These are phyloP conservation scores for Setophaga coronata DNA, from an alignment of 2,113 vertebrate genomes.

Conservation along the genomic window DNA sequence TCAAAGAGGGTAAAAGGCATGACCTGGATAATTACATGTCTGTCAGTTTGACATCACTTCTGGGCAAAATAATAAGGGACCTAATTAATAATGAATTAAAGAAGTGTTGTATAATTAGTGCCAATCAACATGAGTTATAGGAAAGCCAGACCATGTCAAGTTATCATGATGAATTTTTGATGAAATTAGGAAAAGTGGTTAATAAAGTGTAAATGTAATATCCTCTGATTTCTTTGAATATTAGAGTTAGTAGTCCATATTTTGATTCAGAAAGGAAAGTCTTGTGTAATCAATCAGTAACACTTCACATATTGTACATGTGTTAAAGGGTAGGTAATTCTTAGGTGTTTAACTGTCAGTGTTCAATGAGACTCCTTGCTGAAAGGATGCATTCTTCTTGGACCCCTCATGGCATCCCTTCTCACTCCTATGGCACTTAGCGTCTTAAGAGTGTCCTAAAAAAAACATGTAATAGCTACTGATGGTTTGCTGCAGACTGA, in stretches of 20 bases:
- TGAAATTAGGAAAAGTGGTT: conserved; percentile 27
- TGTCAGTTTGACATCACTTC: conserved; percentile 52
- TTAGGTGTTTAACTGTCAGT: background rate
- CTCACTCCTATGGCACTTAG: background rate
- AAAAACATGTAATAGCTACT: background rate
- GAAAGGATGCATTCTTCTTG: background rate
- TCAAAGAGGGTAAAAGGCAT: conserved; percentile 57
- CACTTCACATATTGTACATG: background rate
- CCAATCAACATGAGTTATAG: conserved; percentile 57
- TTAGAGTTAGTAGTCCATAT: background rate
- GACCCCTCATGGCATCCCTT: background rate
- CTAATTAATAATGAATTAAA: conserved; percentile 68
- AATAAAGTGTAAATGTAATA: background rate
- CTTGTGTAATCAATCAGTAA: background rate
- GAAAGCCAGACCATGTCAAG: conserved; percentile 13
- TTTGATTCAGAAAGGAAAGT: background rate
- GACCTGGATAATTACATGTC: conserved; percentile 61
- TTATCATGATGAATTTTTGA: conserved; percentile 33
- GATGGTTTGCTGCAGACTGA: background rate
- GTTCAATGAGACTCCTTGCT: background rate
- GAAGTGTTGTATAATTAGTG: conserved; percentile 58
- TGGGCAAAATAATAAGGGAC: conserved; percentile 57
- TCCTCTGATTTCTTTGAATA: background rate
- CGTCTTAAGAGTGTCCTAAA: background rate
- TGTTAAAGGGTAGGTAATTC: background rate